Percentiles rank a stretch among this genome's conserved stretches.
phyloP scores from a whole-genome alignment of 2,888 invertebrate species.

The Polyploca ridens region DNA sequence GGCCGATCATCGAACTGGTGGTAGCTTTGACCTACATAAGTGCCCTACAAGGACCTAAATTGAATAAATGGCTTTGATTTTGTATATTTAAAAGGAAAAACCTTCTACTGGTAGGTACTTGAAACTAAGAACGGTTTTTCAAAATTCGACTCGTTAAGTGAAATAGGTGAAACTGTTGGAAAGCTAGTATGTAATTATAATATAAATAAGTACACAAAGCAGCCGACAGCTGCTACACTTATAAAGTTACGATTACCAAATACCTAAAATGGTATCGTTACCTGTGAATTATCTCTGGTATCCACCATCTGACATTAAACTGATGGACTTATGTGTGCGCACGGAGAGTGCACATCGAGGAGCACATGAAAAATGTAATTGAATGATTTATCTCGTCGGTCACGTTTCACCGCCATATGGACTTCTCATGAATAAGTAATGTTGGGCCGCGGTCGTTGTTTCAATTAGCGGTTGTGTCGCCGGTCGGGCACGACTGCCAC shows the following conservation, averaged over 20 bases:
- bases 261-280: neutral
- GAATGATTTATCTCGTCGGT: conserved; percentile 81
- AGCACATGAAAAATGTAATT: conserved; percentile 76
- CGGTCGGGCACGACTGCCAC: conserved; percentile 63
- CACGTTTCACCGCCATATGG: conserved; percentile 81
- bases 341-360: neutral
- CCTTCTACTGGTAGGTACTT: too few relatives aligned
- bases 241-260: neutral
- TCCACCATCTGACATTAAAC: neutral
- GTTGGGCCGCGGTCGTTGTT: conserved; percentile 80
- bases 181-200: too few relatives aligned
- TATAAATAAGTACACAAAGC: neutral
- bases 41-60: too few relatives aligned
- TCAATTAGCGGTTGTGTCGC: conserved; percentile 83
- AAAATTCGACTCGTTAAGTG: too few relatives aligned
- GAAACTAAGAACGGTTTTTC: too few relatives aligned
- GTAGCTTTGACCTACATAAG: too few relatives aligned
- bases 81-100: too few relatives aligned
- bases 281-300: neutral
- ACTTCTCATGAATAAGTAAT: conserved; percentile 84
- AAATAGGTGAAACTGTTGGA: too few relatives aligned
- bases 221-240: neutral
- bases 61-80: too few relatives aligned
- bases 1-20: too few relatives aligned
- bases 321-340: neutral